Conservation (phyloP, 2,888 invertebrate species). For the Peribatodes rhomboidaria region DNA sequence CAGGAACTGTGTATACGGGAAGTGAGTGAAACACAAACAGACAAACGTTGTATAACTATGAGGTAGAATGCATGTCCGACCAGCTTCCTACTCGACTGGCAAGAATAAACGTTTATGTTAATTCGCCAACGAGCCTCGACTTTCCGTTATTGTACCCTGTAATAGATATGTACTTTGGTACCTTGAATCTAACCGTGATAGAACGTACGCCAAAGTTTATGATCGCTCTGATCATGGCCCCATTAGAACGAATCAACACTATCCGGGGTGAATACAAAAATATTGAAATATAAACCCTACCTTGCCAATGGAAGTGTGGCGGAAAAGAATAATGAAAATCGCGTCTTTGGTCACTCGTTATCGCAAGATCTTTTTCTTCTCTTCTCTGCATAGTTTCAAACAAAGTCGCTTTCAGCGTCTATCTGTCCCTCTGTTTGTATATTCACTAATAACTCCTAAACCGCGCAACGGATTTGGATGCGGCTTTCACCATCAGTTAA, state of each 20-base stretch:
- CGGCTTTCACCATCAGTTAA: too few relatives aligned
- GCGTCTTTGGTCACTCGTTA: too few relatives aligned
- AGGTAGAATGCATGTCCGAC: constrained; percentile 25
- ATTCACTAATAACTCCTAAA: too few relatives aligned
- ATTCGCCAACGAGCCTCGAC: constrained; percentile 50
- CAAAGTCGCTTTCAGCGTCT: too few relatives aligned
- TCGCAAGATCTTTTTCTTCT: too few relatives aligned
- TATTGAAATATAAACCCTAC: too few relatives aligned
- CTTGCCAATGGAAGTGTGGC: too few relatives aligned
- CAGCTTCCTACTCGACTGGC: constrained; percentile 51
- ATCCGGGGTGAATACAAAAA: not conserved
- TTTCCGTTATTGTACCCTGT: constrained; percentile 41
- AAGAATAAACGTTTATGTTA: constrained; percentile 61
- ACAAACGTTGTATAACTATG: constrained; percentile 18
- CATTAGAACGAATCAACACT: not conserved
- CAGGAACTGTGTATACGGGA: constrained; percentile 25
- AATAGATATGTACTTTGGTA: constrained; percentile 3
- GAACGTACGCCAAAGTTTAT: not conserved
- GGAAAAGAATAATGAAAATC: too few relatives aligned
- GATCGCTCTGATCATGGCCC: not conserved
- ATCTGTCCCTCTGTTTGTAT: too few relatives aligned
- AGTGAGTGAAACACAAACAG: too few relatives aligned
- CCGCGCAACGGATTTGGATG: too few relatives aligned
- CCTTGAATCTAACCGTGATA: constrained; percentile 2
- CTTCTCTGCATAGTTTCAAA: too few relatives aligned